phyloP scores from a whole-genome alignment of 2,888 invertebrate species.

The Amorpha juglandis region DNA sequence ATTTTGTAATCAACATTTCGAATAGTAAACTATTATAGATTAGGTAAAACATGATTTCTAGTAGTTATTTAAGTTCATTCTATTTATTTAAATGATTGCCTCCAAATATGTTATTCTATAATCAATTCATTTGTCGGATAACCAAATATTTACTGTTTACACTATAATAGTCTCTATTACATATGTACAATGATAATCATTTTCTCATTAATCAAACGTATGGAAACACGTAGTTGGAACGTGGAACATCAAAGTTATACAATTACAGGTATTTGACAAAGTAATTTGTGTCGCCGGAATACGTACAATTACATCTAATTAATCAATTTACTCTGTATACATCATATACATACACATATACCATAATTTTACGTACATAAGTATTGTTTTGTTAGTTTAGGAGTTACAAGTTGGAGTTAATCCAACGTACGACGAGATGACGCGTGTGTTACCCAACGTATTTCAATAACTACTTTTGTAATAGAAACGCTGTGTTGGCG shows the following conservation, averaged over 20 bases:
- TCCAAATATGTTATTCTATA: too few relatives aligned
- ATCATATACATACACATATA: neutral
- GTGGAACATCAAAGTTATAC: neutral
- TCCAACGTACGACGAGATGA: constrained; percentile 38
- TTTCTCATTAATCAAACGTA: neutral
- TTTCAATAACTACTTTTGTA: constrained; percentile 10
- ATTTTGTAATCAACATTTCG: too few relatives aligned
- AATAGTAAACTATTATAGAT: too few relatives aligned
- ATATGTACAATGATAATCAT: neutral
- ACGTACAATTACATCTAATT: too few relatives aligned
- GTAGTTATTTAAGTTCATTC: too few relatives aligned
- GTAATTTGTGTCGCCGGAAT: neutral
- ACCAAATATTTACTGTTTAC: too few relatives aligned
- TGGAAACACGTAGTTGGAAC: neutral
- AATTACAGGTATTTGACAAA: neutral
- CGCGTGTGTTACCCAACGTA: constrained; percentile 24
- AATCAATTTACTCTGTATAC: too few relatives aligned
- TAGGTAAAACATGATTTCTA: too few relatives aligned
- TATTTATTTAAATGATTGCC: too few relatives aligned
- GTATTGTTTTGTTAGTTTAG: constrained; percentile 31
- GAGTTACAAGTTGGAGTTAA: constrained; percentile 34
- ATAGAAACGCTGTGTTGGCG: constrained; percentile 8
- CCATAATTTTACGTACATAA: neutral
- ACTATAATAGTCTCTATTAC: neutral
- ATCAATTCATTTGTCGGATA: too few relatives aligned